These are phyloP conservation scores for Epizoanthus fatuus DNA, from an alignment of 92 coral and sea anemone species.

Conservation along the genomic window DNA sequence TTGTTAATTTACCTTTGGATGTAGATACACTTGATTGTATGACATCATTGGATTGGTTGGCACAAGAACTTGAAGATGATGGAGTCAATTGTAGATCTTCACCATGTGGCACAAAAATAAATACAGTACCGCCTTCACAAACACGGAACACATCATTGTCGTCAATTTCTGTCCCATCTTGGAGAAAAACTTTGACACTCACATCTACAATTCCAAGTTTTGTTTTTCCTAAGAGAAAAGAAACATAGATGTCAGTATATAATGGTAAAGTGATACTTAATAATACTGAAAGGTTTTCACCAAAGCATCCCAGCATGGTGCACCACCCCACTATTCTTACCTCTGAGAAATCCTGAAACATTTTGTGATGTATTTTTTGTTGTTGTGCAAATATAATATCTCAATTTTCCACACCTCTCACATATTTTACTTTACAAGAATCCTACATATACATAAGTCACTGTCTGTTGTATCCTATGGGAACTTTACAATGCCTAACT, in stretches of 20 bases:
- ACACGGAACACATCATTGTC: neutral
- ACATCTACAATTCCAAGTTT: conserved; percentile 15
- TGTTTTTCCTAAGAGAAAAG: conserved; percentile 1
- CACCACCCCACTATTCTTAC: conserved; percentile 2
- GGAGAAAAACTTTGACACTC: conserved; percentile 1
- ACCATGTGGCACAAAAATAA: neutral
- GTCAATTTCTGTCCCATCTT: conserved; percentile 12
- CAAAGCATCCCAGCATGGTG: conserved; percentile 1
- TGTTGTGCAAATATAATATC: neutral
- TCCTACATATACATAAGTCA: neutral
- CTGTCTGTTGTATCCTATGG: conserved; percentile 4
- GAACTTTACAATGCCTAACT: neutral
- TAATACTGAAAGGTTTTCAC: neutral
- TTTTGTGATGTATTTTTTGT: conserved; percentile 10
- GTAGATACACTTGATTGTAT: neutral
- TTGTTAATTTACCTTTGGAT: conserved; percentile 19
- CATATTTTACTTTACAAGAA: conserved; percentile 1
- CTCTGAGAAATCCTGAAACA: neutral
- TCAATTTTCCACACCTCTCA: conserved; percentile 12
- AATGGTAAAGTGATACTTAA: neutral
- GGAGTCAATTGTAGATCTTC: neutral
- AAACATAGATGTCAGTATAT: neutral
- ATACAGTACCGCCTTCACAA: neutral
- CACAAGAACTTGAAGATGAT: neutral
- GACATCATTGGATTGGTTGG: neutral